Evolutionary conservation across 2,888 invertebrate species (phyloP).

Genomic region (Euplexia lucipara): DNA sequence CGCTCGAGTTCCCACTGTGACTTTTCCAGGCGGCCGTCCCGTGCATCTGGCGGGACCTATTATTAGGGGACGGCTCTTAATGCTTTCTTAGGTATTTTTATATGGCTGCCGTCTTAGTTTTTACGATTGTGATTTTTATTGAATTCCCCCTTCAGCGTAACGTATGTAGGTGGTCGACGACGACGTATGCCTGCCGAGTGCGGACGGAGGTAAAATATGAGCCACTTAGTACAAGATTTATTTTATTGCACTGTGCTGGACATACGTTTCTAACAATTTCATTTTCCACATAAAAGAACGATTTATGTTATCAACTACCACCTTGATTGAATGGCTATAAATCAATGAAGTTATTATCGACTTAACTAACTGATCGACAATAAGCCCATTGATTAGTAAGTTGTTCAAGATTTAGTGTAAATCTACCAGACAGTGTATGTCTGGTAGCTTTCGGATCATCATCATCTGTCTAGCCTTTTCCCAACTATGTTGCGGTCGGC

Average conservation of each 20-base stretch:
- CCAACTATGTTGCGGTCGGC: too few relatives aligned
- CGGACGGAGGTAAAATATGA: conserved; percentile 88
- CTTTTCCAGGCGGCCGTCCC: conserved; percentile 90
- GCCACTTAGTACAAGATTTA: conserved; percentile 85
- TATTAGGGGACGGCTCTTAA: conserved; percentile 90
- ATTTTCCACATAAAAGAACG: conserved; percentile 70
- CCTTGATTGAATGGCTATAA: conserved; percentile 48
- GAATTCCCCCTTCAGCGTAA: conserved; percentile 80
- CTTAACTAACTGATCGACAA: conserved; percentile 4
- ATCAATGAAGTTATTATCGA: conserved; percentile 9
- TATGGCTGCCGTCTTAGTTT: conserved; percentile 88
- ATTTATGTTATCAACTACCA: conserved; percentile 33
- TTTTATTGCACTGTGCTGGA: conserved; percentile 84
- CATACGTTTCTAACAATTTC: conserved; percentile 76
- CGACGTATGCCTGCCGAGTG: conserved; percentile 81
- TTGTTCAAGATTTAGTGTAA: conserved; percentile 1
- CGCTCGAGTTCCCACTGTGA: conserved; percentile 89
- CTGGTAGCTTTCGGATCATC: too few relatives aligned
- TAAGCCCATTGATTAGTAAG: neutral
- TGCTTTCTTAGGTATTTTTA: conserved; percentile 90
- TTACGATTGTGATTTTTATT: conserved; percentile 91
- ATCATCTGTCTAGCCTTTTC: too few relatives aligned
- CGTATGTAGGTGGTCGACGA: conserved; percentile 75
- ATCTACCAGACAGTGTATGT: too few relatives aligned
- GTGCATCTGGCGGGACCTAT: conserved; percentile 90